Percentiles rank a stretch among this genome's conserved stretches.
Conservation (phyloP, 2,888 invertebrate genomes). For the Xanthia icteritia region DNA sequence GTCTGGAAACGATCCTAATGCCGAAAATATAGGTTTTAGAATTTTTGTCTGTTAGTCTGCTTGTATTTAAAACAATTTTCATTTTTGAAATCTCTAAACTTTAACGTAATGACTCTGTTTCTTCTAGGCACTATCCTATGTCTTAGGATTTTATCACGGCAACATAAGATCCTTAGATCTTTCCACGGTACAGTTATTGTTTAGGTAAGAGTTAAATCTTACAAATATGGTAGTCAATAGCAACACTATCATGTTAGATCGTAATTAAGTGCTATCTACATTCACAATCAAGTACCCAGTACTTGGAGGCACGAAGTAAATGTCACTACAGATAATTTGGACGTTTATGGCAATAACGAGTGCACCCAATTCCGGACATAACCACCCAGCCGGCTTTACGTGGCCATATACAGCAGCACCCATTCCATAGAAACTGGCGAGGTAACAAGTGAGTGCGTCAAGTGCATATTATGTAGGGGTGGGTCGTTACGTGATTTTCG, state of each 20-base stretch:
- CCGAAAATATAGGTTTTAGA: no score
- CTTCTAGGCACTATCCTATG: background rate
- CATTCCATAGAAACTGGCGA: conserved; percentile 49
- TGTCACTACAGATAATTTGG: conserved; percentile 66
- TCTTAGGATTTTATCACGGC: background rate
- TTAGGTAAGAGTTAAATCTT: conserved; percentile 16
- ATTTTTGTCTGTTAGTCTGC: no score
- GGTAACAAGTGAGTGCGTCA: conserved; percentile 50
- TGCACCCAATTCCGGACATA: conserved; percentile 61
- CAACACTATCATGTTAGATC: conserved; percentile 45
- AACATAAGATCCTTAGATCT: background rate
- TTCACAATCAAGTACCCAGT: conserved; percentile 45
- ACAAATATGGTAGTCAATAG: conserved; percentile 40
- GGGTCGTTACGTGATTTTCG: no score
- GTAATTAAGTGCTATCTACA: conserved; percentile 65
- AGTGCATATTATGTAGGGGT: conserved; percentile 14
- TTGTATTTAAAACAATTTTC: no score
- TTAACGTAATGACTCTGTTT: background rate
- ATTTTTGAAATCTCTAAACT: no score
- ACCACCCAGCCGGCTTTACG: conserved; percentile 44
- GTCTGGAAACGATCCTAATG: no score
- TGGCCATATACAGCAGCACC: conserved; percentile 62
- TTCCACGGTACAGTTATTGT: conserved; percentile 8
- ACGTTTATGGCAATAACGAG: conserved; percentile 67
- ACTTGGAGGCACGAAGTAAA: conserved; percentile 57